Percentiles rank a stretch among this genome's conserved stretches.
Conservation (phyloP, 2,888 invertebrate genomes). For the Herminia tarsipennalis region DNA sequence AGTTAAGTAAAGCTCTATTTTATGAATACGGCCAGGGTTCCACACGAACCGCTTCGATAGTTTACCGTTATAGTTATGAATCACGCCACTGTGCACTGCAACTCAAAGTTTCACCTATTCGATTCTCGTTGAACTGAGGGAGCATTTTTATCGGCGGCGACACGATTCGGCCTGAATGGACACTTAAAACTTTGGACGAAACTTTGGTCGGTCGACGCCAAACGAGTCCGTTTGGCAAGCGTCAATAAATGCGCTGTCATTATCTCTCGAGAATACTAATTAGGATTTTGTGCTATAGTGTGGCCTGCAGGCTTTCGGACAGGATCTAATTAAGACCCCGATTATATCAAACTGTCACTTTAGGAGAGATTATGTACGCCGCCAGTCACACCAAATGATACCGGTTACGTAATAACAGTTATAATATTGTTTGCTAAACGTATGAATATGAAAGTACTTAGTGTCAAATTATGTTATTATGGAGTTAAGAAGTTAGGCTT, state of each 20-base stretch:
- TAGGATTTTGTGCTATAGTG: conserved; percentile 19
- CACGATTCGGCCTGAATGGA: conserved; percentile 25
- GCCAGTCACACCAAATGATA: too few relatives aligned
- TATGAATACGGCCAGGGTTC: conserved; percentile 19
- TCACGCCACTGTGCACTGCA: conserved; percentile 40
- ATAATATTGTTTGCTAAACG: too few relatives aligned
- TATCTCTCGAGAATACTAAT: conserved; percentile 22
- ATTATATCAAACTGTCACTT: too few relatives aligned
- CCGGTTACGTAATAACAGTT: too few relatives aligned
- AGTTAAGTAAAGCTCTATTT: conserved; percentile 20
- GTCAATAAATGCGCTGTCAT: conserved; percentile 22
- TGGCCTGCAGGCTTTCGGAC: neutral
- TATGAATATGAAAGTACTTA: too few relatives aligned
- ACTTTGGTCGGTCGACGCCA: conserved; percentile 28
- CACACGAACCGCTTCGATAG: conserved; percentile 26
- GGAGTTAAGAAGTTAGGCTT: too few relatives aligned
- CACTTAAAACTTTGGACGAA: conserved; percentile 31
- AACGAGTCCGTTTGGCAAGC: conserved; percentile 32
- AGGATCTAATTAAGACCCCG: conserved; percentile 7
- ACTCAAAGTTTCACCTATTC: conserved; percentile 18
- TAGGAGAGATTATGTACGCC: too few relatives aligned
- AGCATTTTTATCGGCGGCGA: conserved; percentile 14
- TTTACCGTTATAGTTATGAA: conserved; percentile 38
- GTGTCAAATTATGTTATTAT: too few relatives aligned
- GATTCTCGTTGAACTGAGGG: conserved; percentile 3